Percentiles rank a stretch among this genome's conserved stretches.
These are phyloP conservation scores for Laticauda colubrina DNA, from an alignment of 2,113 vertebrate species.

Conservation along the genomic window DNA sequence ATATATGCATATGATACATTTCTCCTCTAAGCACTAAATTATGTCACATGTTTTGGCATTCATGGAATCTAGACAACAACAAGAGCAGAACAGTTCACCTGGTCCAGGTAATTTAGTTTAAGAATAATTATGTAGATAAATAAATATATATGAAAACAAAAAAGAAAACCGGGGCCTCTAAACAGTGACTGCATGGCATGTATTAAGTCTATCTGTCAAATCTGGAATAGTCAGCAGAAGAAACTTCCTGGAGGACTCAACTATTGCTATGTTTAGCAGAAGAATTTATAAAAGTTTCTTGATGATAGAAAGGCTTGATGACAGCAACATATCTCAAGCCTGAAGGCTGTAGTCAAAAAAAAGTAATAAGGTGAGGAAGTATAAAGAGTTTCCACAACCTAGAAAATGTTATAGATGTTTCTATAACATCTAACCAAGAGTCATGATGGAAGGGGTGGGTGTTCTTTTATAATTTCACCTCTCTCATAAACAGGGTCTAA, in stretches of 20 bases:
- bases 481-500: neutral
- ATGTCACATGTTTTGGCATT: neutral
- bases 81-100: neutral
- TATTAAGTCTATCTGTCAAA: neutral
- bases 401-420: neutral
- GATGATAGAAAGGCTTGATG: neutral
- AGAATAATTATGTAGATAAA: neutral
- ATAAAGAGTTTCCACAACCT: neutral
- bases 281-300: neutral
- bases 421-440: neutral
- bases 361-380: neutral
- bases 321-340: neutral
- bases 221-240: neutral
- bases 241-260: neutral
- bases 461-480: neutral
- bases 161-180: neutral
- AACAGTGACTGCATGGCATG: neutral
- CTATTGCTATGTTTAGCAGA: neutral
- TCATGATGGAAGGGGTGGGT: neutral
- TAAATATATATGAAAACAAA: neutral
- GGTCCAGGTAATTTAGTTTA: neutral
- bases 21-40: neutral
- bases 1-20: neutral
- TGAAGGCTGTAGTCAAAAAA: neutral
- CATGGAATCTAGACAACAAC: neutral